Conservation (phyloP, 2,797 vertebrate genomes). For the Sardinella longiceps region DNA sequence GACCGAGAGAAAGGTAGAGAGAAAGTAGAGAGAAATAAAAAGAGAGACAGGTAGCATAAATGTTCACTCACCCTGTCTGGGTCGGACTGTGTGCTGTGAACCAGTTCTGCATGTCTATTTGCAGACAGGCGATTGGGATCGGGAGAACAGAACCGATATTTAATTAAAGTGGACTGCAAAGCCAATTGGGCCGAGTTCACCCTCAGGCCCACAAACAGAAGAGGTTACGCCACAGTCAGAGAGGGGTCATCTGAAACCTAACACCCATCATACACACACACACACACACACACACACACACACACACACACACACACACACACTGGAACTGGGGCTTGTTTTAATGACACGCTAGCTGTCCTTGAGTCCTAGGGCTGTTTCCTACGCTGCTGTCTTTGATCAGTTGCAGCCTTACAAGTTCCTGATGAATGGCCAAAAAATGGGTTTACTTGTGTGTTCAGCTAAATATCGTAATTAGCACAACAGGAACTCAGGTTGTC, state of each 20-base stretch:
- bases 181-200: slow-evolving; percentile 62
- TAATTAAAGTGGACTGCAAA: slow-evolving; percentile 65
- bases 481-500: not conserved
- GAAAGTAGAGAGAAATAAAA: too few species aligned
- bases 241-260: slow-evolving; percentile 9
- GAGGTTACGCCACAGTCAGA: slow-evolving; percentile 25
- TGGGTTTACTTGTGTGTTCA: not conserved
- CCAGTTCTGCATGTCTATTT: slow-evolving; percentile 54
- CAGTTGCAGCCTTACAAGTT: slow-evolving; percentile 5
- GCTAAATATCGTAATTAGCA: slow-evolving; percentile 6
- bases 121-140: slow-evolving; percentile 52
- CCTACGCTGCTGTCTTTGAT: not conserved
- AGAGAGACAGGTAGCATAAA: slow-evolving; percentile 20
- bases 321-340: not conserved
- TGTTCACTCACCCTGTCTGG: not conserved
- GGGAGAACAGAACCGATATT: slow-evolving; percentile 68
- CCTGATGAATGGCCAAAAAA: not conserved
- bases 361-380: not conserved
- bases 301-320: not conserved
- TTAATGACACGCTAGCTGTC: not conserved
- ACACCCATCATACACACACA: not conserved
- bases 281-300: not conserved
- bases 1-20: not conserved
- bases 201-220: slow-evolving; percentile 45
- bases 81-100: slow-evolving; percentile 49